Conservation (phyloP, 1,140 invertebrate species). For the Phocides pigmalion region DNA sequence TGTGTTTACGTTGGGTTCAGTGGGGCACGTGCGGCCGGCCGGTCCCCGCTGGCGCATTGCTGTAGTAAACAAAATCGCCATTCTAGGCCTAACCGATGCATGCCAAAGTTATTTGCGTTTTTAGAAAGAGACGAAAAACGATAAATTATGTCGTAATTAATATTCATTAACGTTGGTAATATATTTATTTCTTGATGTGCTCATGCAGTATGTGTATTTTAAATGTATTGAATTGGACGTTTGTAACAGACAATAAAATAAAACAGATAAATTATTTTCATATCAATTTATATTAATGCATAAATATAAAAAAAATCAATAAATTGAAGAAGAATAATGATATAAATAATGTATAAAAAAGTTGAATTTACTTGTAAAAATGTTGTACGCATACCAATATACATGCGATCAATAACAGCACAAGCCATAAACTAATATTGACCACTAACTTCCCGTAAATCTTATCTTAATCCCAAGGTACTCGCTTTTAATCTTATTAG, state of each 20-base stretch:
- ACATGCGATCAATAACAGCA: background rate
- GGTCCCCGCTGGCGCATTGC: slow-evolving; percentile 44
- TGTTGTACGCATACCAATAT: no score
- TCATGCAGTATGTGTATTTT: background rate
- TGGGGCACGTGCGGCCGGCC: slow-evolving; percentile 45
- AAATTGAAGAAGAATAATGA: no score
- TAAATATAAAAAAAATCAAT: no score
- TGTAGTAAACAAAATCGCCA: slow-evolving; percentile 47
- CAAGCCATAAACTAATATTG: background rate
- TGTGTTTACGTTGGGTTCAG: slow-evolving; percentile 57
- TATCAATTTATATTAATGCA: no score
- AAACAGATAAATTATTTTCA: no score
- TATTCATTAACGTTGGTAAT: background rate
- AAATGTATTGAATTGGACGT: background rate
- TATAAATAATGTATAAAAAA: no score
- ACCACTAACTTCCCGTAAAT: background rate
- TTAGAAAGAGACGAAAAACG: slow-evolving; percentile 5
- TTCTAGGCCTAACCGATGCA: slow-evolving; percentile 19
- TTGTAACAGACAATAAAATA: no score
- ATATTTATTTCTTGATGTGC: no score
- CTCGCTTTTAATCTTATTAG: background rate
- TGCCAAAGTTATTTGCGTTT: slow-evolving; percentile 24
- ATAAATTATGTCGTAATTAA: slow-evolving; percentile 21
- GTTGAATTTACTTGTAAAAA: no score
- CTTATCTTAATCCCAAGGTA: background rate